Percentiles rank a stretch among this genome's conserved stretches.
phyloP scores from a whole-genome alignment of 2,797 vertebrate genomes.

The Myotis pilosus region DNA sequence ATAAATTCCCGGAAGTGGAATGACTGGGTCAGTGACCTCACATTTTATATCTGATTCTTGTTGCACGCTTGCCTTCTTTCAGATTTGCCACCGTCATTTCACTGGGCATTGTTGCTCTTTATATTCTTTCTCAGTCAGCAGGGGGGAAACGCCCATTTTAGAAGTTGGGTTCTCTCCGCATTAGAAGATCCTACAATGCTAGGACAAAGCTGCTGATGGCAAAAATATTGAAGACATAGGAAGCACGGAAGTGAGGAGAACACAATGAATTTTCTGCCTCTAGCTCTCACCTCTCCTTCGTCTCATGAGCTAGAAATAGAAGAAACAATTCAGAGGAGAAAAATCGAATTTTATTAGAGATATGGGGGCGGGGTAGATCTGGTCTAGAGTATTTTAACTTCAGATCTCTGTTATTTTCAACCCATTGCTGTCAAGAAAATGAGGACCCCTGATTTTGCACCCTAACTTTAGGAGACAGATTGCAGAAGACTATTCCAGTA shows the following conservation, averaged over 20 bases:
- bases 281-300: background rate
- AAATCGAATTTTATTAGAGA: background rate
- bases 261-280: background rate
- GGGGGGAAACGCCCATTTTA: background rate
- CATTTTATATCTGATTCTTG: background rate
- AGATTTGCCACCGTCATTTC: background rate
- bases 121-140: background rate
- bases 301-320: background rate
- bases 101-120: background rate
- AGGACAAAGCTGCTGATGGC: background rate
- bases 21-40: background rate
- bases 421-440: background rate
- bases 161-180: background rate
- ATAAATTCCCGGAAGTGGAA: slow-evolving; percentile 52
- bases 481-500: background rate
- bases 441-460: background rate
- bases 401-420: slow-evolving; percentile 7
- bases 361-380: background rate
- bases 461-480: background rate
- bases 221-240: background rate
- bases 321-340: background rate
- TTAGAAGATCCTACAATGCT: background rate
- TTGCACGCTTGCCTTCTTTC: background rate
- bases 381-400: background rate
- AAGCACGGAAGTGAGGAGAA: background rate